Percentiles rank a stretch among this genome's conserved stretches.
Conservation (phyloP, 2,113 vertebrate genomes). For the Cranoglanis bouderius region DNA sequence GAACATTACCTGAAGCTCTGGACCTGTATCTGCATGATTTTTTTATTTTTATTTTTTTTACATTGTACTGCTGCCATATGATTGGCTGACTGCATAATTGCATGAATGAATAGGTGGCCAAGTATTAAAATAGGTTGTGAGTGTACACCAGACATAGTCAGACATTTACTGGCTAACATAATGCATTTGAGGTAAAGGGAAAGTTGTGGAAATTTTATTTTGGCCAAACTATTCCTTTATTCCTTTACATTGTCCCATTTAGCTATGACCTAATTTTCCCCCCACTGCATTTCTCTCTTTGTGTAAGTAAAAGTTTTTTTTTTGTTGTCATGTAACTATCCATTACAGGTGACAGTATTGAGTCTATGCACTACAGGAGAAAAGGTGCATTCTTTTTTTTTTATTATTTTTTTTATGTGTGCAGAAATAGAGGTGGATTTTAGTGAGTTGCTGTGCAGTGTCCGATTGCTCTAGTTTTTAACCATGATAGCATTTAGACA, state of each 20-base stretch:
- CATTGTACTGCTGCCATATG: neutral
- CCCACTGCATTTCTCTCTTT: conserved; percentile 45
- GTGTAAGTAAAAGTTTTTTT: conserved; percentile 54
- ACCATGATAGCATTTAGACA: neutral
- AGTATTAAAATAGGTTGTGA: too few species aligned
- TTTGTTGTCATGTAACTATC: conserved; percentile 63
- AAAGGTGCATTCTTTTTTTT: conserved; percentile 71
- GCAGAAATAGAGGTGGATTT: conserved; percentile 47
- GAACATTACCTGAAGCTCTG: neutral
- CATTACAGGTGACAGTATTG: conserved; percentile 68
- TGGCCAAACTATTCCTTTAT: neutral
- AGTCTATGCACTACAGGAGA: conserved; percentile 63
- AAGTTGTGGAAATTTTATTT: neutral
- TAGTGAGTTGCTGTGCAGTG: conserved; percentile 48
- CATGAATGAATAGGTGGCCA: neutral
- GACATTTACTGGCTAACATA: neutral
- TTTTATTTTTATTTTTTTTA: neutral
- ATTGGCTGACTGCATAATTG: neutral
- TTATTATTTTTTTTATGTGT: conserved; percentile 47
- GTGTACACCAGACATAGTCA: neutral
- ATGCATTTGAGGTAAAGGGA: neutral
- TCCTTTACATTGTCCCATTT: neutral
- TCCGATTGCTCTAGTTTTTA: conserved; percentile 35
- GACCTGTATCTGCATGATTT: neutral
- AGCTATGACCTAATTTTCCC: neutral